Evolutionary conservation across 1,140 invertebrate genomes (phyloP).

Genomic region (Atopsyche davidsoni): DNA sequence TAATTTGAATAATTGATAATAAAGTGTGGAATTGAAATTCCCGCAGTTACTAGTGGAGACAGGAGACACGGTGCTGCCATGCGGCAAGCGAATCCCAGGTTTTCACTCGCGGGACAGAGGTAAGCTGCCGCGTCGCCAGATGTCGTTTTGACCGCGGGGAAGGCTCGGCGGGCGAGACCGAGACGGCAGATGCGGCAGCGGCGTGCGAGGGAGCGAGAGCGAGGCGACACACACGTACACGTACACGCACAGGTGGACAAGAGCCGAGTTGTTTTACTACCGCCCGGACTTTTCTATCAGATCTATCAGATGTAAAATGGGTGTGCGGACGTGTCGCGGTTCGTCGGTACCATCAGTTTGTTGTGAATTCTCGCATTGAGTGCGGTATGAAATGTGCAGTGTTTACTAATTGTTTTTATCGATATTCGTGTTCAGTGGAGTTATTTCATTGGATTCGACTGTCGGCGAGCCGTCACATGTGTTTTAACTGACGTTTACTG

Average conservation of each 20-base stretch:
- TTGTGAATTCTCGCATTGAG: constrained; percentile 18
- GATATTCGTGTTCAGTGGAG: constrained; percentile 19
- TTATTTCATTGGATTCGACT: constrained; percentile 18
- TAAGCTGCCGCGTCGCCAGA: constrained; percentile 19
- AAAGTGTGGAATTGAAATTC: too few species aligned
- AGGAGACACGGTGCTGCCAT: too few species aligned
- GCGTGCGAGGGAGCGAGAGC: not conserved
- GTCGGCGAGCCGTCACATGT: constrained; percentile 32
- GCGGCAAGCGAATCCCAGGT: too few species aligned
- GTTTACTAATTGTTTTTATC: constrained; percentile 19
- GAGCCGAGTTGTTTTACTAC: constrained; percentile 51
- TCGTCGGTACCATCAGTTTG: constrained; percentile 17
- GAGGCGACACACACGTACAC: constrained; percentile 26
- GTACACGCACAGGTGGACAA: constrained; percentile 41
- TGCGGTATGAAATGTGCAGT: constrained; percentile 15
- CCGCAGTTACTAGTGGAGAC: too few species aligned
- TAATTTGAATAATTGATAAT: too few species aligned
- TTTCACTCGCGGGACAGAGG: constrained; percentile 3
- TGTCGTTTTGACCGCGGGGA: constrained; percentile 4
- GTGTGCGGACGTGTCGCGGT: constrained; percentile 43
- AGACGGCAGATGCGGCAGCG: constrained; percentile 30
- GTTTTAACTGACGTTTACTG: constrained; percentile 39
- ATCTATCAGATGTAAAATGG: constrained; percentile 52
- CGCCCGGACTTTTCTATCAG: constrained; percentile 38
- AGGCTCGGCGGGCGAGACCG: constrained; percentile 28